Percentiles rank a stretch among this genome's conserved stretches.
phyloP scores from a whole-genome alignment of 2,888 invertebrate genomes.

The Alitta virens region DNA sequence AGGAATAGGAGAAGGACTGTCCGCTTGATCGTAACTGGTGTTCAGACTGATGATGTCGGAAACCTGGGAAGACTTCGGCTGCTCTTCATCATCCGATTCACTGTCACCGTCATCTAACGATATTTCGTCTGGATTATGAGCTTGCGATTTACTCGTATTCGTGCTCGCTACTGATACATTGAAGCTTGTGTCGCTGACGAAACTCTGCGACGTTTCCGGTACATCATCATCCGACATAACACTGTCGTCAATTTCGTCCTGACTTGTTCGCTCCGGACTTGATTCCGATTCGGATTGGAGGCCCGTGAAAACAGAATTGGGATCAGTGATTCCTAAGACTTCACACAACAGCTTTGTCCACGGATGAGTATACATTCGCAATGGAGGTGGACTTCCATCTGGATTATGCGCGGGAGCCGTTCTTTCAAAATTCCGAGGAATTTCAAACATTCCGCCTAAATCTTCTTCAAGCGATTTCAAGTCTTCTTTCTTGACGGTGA shows the following conservation, averaged over 20 bases:
- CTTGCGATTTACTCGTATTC: too few relatives aligned
- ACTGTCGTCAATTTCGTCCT: background rate
- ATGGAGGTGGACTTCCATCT: slow-evolving; percentile 13
- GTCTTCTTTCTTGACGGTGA: slow-evolving; percentile 74
- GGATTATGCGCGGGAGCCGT: slow-evolving; percentile 58
- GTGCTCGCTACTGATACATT: background rate
- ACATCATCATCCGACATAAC: background rate
- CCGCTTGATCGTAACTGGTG: background rate
- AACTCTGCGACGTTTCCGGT: slow-evolving; percentile 9
- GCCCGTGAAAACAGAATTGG: slow-evolving; percentile 57
- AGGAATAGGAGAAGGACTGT: background rate
- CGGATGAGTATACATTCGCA: slow-evolving; percentile 53
- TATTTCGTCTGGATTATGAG: slow-evolving; percentile 33
- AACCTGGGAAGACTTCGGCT: background rate
- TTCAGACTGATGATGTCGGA: too few relatives aligned
- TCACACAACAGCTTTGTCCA: slow-evolving; percentile 61
- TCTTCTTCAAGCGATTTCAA: slow-evolving; percentile 65
- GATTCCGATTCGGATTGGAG: background rate
- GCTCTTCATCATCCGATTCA: slow-evolving; percentile 2
- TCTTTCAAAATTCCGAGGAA: slow-evolving; percentile 77
- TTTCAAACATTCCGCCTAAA: slow-evolving; percentile 68
- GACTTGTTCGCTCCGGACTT: background rate
- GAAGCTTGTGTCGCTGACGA: background rate
- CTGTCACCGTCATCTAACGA: slow-evolving; percentile 30
- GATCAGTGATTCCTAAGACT: slow-evolving; percentile 74